Base-by-base conservation (phyloP, 2,113 vertebrate species). In the Cichladusa arquata region DNA sequence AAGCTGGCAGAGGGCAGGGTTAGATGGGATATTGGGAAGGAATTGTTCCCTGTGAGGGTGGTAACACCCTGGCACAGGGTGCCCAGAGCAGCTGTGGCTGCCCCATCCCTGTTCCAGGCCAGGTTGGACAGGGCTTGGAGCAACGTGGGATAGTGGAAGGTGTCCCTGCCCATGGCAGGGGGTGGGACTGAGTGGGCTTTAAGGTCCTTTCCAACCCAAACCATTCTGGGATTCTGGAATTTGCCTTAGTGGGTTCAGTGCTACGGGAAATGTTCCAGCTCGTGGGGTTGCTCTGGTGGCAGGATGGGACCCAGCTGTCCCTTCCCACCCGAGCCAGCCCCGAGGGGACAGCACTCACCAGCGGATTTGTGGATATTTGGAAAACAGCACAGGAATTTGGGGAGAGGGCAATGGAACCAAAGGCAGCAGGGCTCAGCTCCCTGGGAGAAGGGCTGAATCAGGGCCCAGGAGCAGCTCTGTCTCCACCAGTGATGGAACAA, bases 211-310 rank as follows among this genome's bases (percentile, higher is more conserved):
- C 23, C n/a, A 18, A 18, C 4, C n/a, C 19, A 53, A 60, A 47
- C 14, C 9, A 2, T 19, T 0, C 38, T 29, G 53, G 38, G 23
- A 67, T n/a, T 51, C 19, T 51, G 38, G 19, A 15, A 38, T 69
- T 79, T 38, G 33, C 57, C 48, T 60, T 3, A 19, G 1, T 7
- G 29, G 31, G 12, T 38, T 34, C 6, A 13, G 50, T 67, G 17
- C 31, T 0, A 0, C 2, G 16, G 53, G 64, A 64, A 51, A 19
- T 14, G 17, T 24, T 79, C 57, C 16, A 22, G 47, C 61, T 54
- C 40, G 0, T 4, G 14, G 38, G 14, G 13, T 2, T 16, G 33
- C 8, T 19, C 34, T 54, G 0, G 0, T 19, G 47, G 62, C 0
- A 1, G 60, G 42, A 31, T 74, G 47, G 38, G 61, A 57, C 47